Percentiles rank a stretch among this genome's conserved stretches.
phyloP scores from a whole-genome alignment of 2,888 invertebrate species.

The Octodonta nipae region DNA sequence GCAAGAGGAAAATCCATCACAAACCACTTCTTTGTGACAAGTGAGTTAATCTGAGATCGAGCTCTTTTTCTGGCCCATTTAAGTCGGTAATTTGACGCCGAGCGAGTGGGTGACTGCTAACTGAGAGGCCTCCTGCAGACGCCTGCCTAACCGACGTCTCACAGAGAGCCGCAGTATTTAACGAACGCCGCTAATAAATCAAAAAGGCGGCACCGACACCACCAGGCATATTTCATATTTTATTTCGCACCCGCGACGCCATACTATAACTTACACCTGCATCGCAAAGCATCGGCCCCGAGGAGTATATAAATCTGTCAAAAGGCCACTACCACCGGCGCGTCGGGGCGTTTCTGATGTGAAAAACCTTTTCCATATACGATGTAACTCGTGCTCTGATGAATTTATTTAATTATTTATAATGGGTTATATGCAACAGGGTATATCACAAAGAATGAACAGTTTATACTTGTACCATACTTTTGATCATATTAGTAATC shows the following conservation, averaged over 20 bases:
- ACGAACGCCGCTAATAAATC: slow-evolving; percentile 31
- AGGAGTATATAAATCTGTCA: slow-evolving; percentile 17
- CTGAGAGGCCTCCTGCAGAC: too few relatives aligned
- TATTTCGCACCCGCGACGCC: slow-evolving; percentile 24
- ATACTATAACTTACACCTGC: slow-evolving; percentile 31
- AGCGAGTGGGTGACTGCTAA: too few relatives aligned
- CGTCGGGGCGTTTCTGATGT: too few relatives aligned
- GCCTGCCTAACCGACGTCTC: not conserved
- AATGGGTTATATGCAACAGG: too few relatives aligned
- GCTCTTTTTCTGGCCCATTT: not conserved
- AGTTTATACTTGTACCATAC: too few relatives aligned
- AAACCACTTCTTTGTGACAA: slow-evolving; percentile 20
- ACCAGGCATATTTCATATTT: slow-evolving; percentile 34
- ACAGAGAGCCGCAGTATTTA: slow-evolving; percentile 2
- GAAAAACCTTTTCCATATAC: too few relatives aligned
- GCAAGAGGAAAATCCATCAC: too few relatives aligned
- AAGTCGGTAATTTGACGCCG: slow-evolving; percentile 1
- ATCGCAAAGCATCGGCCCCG: slow-evolving; percentile 18
- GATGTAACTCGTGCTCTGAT: too few relatives aligned
- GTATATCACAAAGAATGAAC: too few relatives aligned
- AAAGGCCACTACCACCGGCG: too few relatives aligned
- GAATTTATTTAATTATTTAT: too few relatives aligned
- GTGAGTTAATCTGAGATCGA: slow-evolving; percentile 23
- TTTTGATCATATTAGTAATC: too few relatives aligned
- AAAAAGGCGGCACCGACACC: slow-evolving; percentile 27